Percentiles rank a stretch among this genome's conserved stretches.
Conservation (phyloP, 2,888 invertebrate genomes). For the Notodonta ziczac region DNA sequence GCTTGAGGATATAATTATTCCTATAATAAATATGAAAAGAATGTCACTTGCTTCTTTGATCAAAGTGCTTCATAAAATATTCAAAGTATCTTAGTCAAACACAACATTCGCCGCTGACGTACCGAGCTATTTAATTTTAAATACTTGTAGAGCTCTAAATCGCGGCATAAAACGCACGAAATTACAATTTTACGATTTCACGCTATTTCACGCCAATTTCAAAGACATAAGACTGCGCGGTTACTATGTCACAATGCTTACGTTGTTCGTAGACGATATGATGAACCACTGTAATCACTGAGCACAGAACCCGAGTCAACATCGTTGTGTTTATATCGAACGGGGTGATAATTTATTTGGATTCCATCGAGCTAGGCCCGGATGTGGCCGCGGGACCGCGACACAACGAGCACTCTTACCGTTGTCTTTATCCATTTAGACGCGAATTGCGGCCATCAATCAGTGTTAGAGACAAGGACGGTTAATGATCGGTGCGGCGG, state of each 20-base stretch:
- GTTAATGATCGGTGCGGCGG: conserved; percentile 25
- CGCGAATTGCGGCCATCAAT: conserved; percentile 32
- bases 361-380: neutral
- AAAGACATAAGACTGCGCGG: neutral
- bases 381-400: conserved; percentile 1
- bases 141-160: too few species aligned
- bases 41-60: neutral
- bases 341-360: conserved; percentile 20
- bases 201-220: neutral
- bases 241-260: neutral
- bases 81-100: neutral
- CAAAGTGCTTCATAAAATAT: neutral
- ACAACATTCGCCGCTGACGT: conserved; percentile 4
- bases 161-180: too few species aligned
- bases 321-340: neutral
- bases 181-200: too few species aligned
- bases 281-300: neutral
- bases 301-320: neutral
- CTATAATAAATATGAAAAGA: neutral
- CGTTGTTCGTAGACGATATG: neutral
- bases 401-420: conserved; percentile 37
- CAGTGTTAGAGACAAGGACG: conserved; percentile 27
- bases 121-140: conserved; percentile 1
- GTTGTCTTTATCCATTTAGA: conserved; percentile 48
- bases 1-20: too few species aligned